Evolutionary conservation across 2,797 vertebrate genomes (phyloP).

Genomic region (Myotis findleyi): DNA sequence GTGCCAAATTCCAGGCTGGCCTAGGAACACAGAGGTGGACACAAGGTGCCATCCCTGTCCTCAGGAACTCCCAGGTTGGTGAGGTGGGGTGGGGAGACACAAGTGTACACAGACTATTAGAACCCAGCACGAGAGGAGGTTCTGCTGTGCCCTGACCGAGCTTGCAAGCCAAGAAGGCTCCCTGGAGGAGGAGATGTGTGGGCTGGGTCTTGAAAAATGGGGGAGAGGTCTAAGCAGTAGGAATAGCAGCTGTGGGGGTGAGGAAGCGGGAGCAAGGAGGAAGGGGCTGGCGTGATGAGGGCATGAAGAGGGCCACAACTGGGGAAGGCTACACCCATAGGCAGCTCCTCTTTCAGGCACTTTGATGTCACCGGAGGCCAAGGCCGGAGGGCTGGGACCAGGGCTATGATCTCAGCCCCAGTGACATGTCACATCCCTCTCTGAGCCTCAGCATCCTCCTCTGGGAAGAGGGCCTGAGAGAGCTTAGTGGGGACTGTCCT

Average conservation of each 20-base stretch:
- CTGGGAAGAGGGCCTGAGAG: background rate
- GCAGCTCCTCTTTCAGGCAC: background rate
- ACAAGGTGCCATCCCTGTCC: background rate
- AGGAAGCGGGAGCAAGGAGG: no score
- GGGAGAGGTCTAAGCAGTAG: background rate
- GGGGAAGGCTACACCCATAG: accelerated
- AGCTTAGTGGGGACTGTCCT: background rate
- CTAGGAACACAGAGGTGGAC: background rate
- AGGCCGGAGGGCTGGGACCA: background rate
- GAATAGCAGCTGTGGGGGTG: background rate
- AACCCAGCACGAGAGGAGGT: background rate
- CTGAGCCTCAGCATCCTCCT: background rate
- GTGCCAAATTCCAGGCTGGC: background rate
- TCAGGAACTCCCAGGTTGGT: background rate
- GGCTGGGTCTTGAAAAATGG: background rate
- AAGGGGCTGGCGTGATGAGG: no score
- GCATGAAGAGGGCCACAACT: no score
- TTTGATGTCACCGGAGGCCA: background rate
- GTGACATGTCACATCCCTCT: background rate
- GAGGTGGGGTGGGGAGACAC: background rate
- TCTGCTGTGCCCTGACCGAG: background rate
- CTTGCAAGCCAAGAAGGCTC: background rate
- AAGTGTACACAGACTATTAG: background rate
- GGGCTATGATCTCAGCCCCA: background rate
- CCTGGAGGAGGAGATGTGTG: background rate